phyloP scores from a whole-genome alignment of 2,797 vertebrate species.

The Pseudopleuronectes americanus region DNA sequence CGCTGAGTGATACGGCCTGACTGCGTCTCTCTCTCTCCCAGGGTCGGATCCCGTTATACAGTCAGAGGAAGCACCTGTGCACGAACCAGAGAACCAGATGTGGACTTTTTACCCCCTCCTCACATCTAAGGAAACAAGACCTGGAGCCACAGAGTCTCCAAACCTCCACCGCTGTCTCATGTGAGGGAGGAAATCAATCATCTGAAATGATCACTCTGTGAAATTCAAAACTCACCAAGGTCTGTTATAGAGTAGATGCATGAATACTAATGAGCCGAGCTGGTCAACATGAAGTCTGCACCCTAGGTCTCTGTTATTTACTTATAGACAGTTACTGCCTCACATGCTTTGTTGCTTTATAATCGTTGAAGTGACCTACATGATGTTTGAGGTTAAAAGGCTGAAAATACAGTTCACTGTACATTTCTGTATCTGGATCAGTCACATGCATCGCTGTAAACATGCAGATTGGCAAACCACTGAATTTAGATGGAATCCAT shows the following conservation, averaged over 20 bases:
- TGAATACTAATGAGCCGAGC: too few species aligned
- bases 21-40: slow-evolving; percentile 6
- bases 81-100: neutral
- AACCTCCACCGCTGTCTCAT: slow-evolving; percentile 1
- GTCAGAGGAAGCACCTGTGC: slow-evolving; percentile 19
- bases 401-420: too few species aligned
- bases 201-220: neutral
- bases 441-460: neutral
- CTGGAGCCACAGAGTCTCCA: slow-evolving; percentile 6
- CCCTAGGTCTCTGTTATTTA: too few species aligned
- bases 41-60: slow-evolving; percentile 1
- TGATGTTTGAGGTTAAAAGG: too few species aligned
- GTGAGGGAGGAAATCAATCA: neutral
- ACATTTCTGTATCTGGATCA: slow-evolving; percentile 10
- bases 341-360: too few species aligned
- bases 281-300: too few species aligned
- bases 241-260: too few species aligned
- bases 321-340: too few species aligned
- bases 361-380: too few species aligned
- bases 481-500: too few species aligned
- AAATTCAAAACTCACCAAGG: neutral
- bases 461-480: too few species aligned
- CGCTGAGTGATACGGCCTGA: slow-evolving; percentile 1
- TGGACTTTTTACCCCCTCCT: neutral
- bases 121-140: slow-evolving; percentile 12